Conservation (phyloP, 2,797 vertebrate species). For the Pempheris klunzingeri region DNA sequence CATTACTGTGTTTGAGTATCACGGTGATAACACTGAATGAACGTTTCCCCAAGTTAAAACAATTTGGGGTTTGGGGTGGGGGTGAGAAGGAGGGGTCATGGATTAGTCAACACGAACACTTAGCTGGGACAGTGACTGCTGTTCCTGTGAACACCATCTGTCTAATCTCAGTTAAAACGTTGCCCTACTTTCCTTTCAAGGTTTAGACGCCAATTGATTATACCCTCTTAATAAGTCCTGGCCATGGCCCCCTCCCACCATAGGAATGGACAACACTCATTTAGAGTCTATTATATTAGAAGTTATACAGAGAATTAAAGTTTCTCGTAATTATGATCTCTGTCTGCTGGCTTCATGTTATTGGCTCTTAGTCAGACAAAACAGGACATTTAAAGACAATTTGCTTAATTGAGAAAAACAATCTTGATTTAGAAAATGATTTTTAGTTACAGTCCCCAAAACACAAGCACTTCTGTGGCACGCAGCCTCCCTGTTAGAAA, state of each 20-base stretch:
- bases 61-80: constrained; percentile 35
- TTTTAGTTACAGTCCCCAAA: neutral
- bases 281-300: neutral
- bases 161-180: constrained; percentile 84
- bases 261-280: constrained; percentile 36
- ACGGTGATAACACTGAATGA: neutral
- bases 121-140: constrained; percentile 71
- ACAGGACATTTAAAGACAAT: no score
- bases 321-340: neutral
- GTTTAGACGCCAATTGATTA: constrained; percentile 80
- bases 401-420: neutral
- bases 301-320: neutral
- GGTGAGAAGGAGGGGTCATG: constrained; percentile 26
- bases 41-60: constrained; percentile 34
- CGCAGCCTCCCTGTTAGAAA: neutral
- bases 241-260: constrained; percentile 1
- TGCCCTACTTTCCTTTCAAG: constrained; percentile 85
- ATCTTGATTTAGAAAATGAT: no score
- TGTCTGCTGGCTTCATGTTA: no score
- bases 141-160: constrained; percentile 81
- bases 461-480: neutral
- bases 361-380: no score
- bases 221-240: constrained; percentile 59
- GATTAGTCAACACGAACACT: constrained; percentile 79
- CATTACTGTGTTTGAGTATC: neutral